phyloP scores from a whole-genome alignment of 53 echinoderm and acorn worm species.

The Holothuria leucospilota region DNA sequence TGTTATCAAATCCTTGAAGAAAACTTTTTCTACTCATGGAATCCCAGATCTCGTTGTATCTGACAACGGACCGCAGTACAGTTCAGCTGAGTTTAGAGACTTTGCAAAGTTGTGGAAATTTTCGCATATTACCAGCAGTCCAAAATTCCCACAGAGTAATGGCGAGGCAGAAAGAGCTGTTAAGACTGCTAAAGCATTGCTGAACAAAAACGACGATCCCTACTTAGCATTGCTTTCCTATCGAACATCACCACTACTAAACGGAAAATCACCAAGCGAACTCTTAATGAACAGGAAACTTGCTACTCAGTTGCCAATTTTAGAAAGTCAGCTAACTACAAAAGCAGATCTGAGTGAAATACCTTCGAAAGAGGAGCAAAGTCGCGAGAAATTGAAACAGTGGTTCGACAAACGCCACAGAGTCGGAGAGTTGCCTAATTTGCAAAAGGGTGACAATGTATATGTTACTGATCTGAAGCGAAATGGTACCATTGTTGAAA shows the following conservation, averaged over 20 bases:
- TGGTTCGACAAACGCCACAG: constrained; percentile 40
- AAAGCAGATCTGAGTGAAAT: not conserved
- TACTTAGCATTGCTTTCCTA: too few species aligned
- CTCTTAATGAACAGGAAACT: not conserved
- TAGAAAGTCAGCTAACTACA: not conserved
- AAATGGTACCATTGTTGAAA: constrained; percentile 11
- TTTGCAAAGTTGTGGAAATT: too few species aligned
- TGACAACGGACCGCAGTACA: too few species aligned
- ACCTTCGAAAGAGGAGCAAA: constrained; percentile 2
- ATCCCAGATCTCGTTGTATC: too few species aligned
- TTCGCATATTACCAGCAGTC: too few species aligned
- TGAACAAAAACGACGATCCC: too few species aligned
- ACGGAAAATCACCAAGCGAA: constrained; percentile 57
- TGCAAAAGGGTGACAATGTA: constrained; percentile 30
- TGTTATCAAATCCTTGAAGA: too few species aligned
- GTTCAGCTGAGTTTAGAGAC: too few species aligned
- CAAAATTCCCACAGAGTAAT: too few species aligned
- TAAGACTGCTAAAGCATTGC: too few species aligned
- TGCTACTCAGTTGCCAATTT: not conserved
- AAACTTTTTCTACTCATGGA: too few species aligned
- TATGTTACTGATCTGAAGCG: constrained; percentile 27
- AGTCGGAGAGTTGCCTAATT: not conserved
- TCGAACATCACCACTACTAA: constrained; percentile 16
- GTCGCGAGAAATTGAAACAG: constrained; percentile 5
- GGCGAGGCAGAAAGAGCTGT: too few species aligned